Evolutionary conservation across 1,140 invertebrate species (phyloP), one percentile per base, ranked within the genome.

Genomic region (Cardiocondyla obscurior): DNA sequence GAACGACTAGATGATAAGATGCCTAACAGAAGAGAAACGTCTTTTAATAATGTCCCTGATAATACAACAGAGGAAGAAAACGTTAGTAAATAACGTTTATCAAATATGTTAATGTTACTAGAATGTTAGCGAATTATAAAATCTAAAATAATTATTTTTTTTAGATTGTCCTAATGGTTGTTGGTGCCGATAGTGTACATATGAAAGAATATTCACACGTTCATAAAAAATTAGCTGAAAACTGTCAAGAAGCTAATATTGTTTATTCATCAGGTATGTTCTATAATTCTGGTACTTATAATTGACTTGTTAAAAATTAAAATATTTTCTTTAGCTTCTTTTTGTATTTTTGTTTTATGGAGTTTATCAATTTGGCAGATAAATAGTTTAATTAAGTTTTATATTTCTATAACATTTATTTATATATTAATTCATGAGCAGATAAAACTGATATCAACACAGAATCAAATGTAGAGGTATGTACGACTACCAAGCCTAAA

Each of bases 141-240:
- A n/a, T n/a, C n/a, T n/a, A n/a, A 70, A 64, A 60, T 89, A 49
- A 84, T 76, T 88, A 14, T 57, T 90, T 90, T 85, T 90, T 91
- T 64, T 87, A 94, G 93, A 94, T 94, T 84, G 93, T 94, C 90
- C 88, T 94, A 87, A 94, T 94, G 93, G 93, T 93, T 83, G 92
- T 94, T 73, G 92, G 93, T 67, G 90, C 88, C 73, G 91, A 94
- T 84, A 90, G 90, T 82, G 89, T 93, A 86, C 90, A 92, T 49
- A 90, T 91, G 88, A 93, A 94, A 85, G 92, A 94, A 57, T 87
- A 93, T 79, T 90, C 92, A 81, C 89, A 88, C 65, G 85, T 90
- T n/a, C 84, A 86, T 14, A 81, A 91, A 44, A 90, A 92, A 85
- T 70, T 91, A 16, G 70, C 89, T 42, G 79, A 85, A 53, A 76